phyloP scores from a whole-genome alignment of 1,140 invertebrate genomes.

The Trichonephila clavipes region DNA sequence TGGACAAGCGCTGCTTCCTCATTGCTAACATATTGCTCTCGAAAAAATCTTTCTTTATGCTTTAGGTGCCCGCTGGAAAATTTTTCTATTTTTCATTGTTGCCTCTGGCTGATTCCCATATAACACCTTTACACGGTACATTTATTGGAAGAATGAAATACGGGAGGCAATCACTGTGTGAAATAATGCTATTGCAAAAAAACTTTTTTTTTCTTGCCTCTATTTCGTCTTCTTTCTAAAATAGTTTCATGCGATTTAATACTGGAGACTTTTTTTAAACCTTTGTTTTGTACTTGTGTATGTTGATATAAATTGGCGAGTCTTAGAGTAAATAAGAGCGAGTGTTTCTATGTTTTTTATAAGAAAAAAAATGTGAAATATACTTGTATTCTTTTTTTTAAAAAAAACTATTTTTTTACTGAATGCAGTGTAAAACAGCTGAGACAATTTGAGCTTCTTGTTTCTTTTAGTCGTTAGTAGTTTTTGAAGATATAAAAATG shows the following conservation, averaged over 20 bases:
- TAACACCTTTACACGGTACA: neutral
- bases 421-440: neutral
- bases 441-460: neutral
- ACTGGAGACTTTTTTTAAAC: neutral
- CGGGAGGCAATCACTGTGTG: conserved; percentile 33
- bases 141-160: conserved; percentile 59
- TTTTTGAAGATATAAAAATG: neutral
- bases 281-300: neutral
- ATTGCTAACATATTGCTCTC: conserved; percentile 46
- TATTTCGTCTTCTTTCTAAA: neutral
- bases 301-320: conserved; percentile 17
- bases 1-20: conserved; percentile 29
- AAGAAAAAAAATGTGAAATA: neutral
- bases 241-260: conserved; percentile 37
- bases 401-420: neutral
- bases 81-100: conserved; percentile 40
- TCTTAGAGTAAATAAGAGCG: neutral
- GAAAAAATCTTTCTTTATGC: conserved; percentile 25
- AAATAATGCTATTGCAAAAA: conserved; percentile 49
- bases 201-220: neutral
- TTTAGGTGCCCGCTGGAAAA: neutral
- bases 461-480: neutral
- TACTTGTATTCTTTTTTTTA: neutral
- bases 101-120: conserved; percentile 24
- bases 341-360: neutral